phyloP scores from a whole-genome alignment of 1,140 invertebrate genomes.

The Ceratoteleas bidentatus region DNA sequence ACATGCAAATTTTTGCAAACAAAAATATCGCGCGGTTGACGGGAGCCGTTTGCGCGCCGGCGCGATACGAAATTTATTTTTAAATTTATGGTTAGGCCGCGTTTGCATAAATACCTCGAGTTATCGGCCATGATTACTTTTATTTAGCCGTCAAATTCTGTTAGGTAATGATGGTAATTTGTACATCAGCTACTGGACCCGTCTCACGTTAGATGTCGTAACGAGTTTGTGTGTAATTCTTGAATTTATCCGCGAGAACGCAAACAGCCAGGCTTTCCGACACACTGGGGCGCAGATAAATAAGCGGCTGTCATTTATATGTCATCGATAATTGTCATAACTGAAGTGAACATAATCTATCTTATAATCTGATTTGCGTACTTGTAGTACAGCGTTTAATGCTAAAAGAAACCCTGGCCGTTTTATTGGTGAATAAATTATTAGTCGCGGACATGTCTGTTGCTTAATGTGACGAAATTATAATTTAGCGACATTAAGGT shows the following conservation, averaged over 20 bases:
- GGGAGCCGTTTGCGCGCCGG: constrained; percentile 21
- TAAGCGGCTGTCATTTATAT: constrained; percentile 43
- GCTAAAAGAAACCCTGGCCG: not conserved
- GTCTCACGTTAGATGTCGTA: constrained; percentile 53
- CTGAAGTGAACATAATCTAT: constrained; percentile 40
- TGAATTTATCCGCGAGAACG: constrained; percentile 44
- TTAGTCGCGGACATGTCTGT: constrained; percentile 4
- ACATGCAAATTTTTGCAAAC: constrained; percentile 46
- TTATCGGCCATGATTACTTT: constrained; percentile 50
- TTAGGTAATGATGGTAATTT: constrained; percentile 60
- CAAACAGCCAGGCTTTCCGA: constrained; percentile 19
- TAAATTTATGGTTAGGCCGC: constrained; percentile 42
- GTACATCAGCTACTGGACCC: constrained; percentile 57
- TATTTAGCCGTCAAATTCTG: constrained; percentile 62
- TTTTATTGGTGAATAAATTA: constrained; percentile 29
- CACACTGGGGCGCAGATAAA: constrained; percentile 36
- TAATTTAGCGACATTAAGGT: constrained; percentile 28
- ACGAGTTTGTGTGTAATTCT: constrained; percentile 46
- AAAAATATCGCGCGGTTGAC: constrained; percentile 31
- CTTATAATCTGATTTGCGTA: constrained; percentile 23
- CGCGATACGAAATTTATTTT: constrained; percentile 47
- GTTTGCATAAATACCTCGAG: constrained; percentile 46
- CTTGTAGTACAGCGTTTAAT: constrained; percentile 6
- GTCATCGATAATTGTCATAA: constrained; percentile 57
- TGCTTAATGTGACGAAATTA: constrained; percentile 38